phyloP scores from a whole-genome alignment of 2,113 vertebrate genomes.

The Myocastor coypus region DNA sequence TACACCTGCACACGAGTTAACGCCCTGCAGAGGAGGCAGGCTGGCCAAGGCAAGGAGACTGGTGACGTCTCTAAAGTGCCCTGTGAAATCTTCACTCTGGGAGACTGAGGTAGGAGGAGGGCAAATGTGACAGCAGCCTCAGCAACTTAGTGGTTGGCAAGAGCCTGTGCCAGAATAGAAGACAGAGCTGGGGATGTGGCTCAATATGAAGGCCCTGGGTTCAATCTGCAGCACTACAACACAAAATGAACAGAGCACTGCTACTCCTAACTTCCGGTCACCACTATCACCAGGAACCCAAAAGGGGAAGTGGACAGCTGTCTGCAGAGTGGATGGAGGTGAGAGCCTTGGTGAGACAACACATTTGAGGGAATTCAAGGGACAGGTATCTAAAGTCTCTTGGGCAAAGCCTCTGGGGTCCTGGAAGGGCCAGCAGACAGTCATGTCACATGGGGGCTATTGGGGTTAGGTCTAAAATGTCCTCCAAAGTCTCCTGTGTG shows the following conservation, averaged over 20 bases:
- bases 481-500: not conserved
- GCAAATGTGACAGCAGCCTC: no score
- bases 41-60: rapidly evolving
- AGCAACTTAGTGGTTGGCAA: not conserved
- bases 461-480: no score
- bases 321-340: no score
- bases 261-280: no score
- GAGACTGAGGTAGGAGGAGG: not conserved
- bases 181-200: not conserved
- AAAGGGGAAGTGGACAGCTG: rapidly evolving
- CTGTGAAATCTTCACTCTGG: not conserved
- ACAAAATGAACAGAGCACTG: not conserved
- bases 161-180: not conserved
- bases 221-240: not conserved
- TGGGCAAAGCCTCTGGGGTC: not conserved
- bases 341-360: not conserved
- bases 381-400: not conserved
- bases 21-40: rapidly evolving
- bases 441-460: rapidly evolving
- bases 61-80: not conserved
- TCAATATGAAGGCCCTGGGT: not conserved
- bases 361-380: not conserved
- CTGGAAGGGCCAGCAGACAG: not conserved
- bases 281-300: not conserved
- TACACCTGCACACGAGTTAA: rapidly evolving